A percentile compares a stretch with the other conserved stretches of the same genome.
These are phyloP conservation scores for Edolisoma coerulescens DNA, from an alignment of 2,113 vertebrate genomes.

Conservation along the genomic window DNA sequence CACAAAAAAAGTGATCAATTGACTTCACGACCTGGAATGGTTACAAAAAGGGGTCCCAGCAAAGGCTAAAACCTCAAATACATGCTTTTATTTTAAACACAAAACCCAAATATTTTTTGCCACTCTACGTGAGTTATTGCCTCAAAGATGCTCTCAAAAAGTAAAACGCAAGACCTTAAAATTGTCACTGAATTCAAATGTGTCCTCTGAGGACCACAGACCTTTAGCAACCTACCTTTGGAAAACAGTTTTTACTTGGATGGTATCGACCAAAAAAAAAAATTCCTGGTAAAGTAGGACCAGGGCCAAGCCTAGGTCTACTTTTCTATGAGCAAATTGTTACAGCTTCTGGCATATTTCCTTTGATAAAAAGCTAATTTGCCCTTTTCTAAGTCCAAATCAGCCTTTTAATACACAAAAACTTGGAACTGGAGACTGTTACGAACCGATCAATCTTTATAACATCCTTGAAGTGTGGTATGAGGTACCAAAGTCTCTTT, in stretches of 20 bases:
- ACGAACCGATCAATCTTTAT: neutral
- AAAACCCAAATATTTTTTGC: neutral
- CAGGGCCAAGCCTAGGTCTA: neutral
- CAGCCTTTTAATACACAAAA: neutral
- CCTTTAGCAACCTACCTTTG: neutral
- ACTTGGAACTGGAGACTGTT: neutral
- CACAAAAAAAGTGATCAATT: neutral
- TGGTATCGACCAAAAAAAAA: accelerated
- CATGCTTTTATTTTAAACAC: neutral
- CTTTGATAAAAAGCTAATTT: neutral
- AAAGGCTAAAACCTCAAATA: neutral
- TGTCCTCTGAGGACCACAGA: neutral
- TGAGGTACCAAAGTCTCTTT: neutral
- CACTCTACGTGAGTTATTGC: neutral
- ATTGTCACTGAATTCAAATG: neutral
- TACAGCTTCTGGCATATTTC: neutral
- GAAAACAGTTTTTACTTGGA: neutral
- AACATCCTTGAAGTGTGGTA: neutral
- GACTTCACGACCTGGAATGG: neutral
- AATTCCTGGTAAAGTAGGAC: neutral
- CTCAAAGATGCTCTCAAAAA: neutral
- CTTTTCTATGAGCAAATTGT: neutral
- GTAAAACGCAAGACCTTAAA: neutral
- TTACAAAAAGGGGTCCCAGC: neutral
- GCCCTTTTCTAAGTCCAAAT: neutral